A percentile compares a stretch with the other conserved stretches of the same genome.
phyloP scores from a whole-genome alignment of 2,797 vertebrate species.

The Danio aesculapii region DNA sequence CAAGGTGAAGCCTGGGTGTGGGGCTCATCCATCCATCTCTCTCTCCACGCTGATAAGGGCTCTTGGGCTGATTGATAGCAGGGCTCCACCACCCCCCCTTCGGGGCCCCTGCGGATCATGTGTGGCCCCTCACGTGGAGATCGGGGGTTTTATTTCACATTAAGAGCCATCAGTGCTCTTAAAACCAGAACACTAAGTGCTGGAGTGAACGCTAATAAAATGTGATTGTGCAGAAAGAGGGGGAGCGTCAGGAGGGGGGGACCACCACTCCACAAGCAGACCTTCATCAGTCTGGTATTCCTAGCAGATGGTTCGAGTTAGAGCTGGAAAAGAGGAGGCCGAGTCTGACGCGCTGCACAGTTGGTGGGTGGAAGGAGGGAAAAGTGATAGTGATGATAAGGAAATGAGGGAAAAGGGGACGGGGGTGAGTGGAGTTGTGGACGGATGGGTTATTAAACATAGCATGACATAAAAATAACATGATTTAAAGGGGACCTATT shows the following conservation, averaged over 20 bases:
- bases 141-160: conserved; percentile 71
- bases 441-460: background rate
- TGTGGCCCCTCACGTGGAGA: conserved; percentile 61
- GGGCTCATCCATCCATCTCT: conserved; percentile 50
- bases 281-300: conserved; percentile 88
- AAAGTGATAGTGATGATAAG: conserved; percentile 46
- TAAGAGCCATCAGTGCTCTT: conserved; percentile 77
- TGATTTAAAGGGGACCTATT: no score
- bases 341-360: conserved; percentile 48
- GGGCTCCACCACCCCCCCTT: conserved; percentile 32
- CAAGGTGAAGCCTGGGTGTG: conserved; percentile 41
- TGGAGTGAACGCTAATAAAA: conserved; percentile 81
- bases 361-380: conserved; percentile 43
- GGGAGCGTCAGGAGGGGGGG: conserved; percentile 49
- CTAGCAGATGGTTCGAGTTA: conserved; percentile 88
- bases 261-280: conserved; percentile 72
- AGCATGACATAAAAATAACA: no score
- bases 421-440: background rate
- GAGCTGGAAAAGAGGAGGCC: conserved; percentile 68
- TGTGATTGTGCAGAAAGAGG: conserved; percentile 76
- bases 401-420: conserved; percentile 9
- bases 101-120: conserved; percentile 53
- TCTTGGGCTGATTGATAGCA: conserved; percentile 61
- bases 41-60: conserved; percentile 51
- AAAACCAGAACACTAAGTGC: conserved; percentile 79